These are phyloP conservation scores for Tapirus terrestris DNA, from an alignment of 2,113 vertebrate species.

Conservation along the genomic window DNA sequence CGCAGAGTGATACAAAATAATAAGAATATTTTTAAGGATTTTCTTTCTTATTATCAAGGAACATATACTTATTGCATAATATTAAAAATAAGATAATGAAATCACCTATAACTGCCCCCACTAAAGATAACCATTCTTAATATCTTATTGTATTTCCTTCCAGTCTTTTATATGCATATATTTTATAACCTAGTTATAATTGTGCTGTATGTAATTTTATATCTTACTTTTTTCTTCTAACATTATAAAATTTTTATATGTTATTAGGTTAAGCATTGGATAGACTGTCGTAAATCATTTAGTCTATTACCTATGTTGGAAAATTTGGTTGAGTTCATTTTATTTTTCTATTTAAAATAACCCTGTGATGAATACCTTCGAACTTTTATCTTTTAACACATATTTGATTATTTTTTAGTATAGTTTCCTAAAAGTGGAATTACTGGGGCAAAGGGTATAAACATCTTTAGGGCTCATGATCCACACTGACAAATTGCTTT, in stretches of 20 bases:
- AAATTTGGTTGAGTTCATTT: constrained; percentile 52
- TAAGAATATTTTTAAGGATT: background rate
- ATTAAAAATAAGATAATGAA: constrained; percentile 63
- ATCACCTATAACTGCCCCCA: background rate
- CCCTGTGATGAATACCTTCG: background rate
- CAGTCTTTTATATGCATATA: background rate
- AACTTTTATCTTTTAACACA: constrained; percentile 40
- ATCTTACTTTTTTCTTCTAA: constrained; percentile 56
- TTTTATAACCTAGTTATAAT: constrained; percentile 58
- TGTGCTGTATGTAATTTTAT: constrained; percentile 39
- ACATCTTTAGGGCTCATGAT: background rate
- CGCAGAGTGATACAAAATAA: constrained; percentile 30
- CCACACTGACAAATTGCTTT: background rate
- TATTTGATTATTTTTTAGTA: constrained; percentile 35
- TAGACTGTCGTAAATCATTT: constrained; percentile 56
- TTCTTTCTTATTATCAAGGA: constrained; percentile 46
- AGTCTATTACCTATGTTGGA: background rate
- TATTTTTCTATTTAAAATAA: constrained; percentile 48
- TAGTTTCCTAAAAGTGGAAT: background rate
- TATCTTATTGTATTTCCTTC: constrained; percentile 51
- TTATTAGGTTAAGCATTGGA: constrained; percentile 34
- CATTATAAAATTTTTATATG: constrained; percentile 41
- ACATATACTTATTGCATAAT: constrained; percentile 10
- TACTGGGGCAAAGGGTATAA: background rate
- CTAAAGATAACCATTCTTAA: constrained; percentile 50